Evolutionary conservation across 2,113 vertebrate species (phyloP).

Genomic region (Pogona vitticeps): DNA sequence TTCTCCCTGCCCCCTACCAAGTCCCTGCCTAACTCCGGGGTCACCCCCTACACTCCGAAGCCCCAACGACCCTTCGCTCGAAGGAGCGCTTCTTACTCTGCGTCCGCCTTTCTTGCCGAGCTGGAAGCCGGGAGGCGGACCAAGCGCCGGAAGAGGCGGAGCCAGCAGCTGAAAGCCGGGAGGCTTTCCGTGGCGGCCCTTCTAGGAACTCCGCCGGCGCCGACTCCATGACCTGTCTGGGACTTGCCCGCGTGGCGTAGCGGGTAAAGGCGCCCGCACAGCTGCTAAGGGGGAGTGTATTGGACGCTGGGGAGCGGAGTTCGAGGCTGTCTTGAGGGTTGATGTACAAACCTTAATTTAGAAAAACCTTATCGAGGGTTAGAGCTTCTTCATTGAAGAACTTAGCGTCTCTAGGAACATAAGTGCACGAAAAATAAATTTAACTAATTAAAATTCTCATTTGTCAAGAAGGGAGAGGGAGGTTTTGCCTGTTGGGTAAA

Average conservation of each 20-base stretch:
- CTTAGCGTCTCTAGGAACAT: no score
- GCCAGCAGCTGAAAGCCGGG: not conserved
- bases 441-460: no score
- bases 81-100: constrained; percentile 4
- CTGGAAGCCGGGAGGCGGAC: not conserved
- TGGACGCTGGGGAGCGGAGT: rapidly evolving
- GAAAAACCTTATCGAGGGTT: no score
- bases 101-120: rapidly evolving
- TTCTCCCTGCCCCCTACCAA: not conserved
- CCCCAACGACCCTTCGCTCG: not conserved
- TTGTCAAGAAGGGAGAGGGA: no score
- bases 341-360: no score
- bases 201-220: not conserved
- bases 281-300: not conserved
- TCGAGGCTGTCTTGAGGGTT: not conserved
- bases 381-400: no score
- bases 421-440: no score
- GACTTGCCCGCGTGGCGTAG: not conserved
- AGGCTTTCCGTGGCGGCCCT: constrained; percentile 45
- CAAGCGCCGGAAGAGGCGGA: not conserved
- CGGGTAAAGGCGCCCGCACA: not conserved
- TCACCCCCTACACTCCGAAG: constrained; percentile 10
- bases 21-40: not conserved
- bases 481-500: no score
- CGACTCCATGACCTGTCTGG: not conserved